phyloP scores from a whole-genome alignment of 2,113 vertebrate species.

The Heptranchias perlo region DNA sequence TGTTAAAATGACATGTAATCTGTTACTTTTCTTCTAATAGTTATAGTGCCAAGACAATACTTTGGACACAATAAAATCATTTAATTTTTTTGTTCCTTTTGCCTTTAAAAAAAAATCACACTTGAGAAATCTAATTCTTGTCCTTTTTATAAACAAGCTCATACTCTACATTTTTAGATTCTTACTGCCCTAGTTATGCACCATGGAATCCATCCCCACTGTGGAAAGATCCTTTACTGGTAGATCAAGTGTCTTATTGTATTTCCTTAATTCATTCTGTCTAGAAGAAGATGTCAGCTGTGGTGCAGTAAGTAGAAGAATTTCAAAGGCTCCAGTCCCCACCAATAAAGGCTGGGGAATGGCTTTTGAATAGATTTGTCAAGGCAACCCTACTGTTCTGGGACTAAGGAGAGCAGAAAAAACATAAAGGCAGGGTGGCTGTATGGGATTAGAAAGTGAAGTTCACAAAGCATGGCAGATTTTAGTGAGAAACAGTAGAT shows the following conservation, averaged over 20 bases:
- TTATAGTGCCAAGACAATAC: conserved; percentile 37
- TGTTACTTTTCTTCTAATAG: conserved; percentile 37
- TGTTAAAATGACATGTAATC: conserved; percentile 36
- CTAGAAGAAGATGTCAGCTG: conserved; percentile 98
- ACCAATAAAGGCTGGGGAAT: conserved; percentile 78
- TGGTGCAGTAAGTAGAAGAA: conserved; percentile 77
- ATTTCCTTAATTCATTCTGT: conserved; percentile 96
- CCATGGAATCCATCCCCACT: conserved; percentile 67
- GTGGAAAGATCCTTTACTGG: conserved; percentile 86
- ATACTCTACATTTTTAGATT: conserved; percentile 80
- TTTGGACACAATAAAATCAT: conserved; percentile 56
- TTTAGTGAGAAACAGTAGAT: conserved; percentile 76
- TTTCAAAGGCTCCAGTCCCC: conserved; percentile 79
- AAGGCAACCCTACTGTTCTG: conserved; percentile 88
- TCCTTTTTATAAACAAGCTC: conserved; percentile 73
- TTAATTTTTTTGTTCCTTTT: conserved; percentile 45
- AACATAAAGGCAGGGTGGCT: conserved; percentile 83
- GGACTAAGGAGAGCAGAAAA: conserved; percentile 77
- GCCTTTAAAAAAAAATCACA: conserved; percentile 51
- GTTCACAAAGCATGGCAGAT: conserved; percentile 78
- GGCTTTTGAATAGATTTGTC: conserved; percentile 96
- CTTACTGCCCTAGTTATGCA: conserved; percentile 73
- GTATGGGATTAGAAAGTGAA: conserved; percentile 82
- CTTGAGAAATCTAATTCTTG: conserved; percentile 55
- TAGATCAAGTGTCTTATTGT: conserved; percentile 98